Evolutionary conservation across 1,140 invertebrate genomes (phyloP).

Genomic region (Lordiphosa collinella): DNA sequence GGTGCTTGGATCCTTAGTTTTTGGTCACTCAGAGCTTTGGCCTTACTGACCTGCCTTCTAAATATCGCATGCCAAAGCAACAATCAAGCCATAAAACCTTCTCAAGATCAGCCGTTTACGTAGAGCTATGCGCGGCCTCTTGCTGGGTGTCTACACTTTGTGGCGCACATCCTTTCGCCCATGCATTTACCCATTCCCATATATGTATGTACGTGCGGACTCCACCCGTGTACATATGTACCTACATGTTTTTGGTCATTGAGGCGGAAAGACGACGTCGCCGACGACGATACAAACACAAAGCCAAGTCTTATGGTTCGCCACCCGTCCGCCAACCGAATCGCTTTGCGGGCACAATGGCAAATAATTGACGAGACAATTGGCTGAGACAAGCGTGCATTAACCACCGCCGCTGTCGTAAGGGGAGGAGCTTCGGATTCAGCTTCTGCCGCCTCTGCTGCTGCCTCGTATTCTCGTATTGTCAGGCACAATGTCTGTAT

Average conservation of each 20-base stretch:
- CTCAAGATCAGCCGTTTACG: too few relatives aligned
- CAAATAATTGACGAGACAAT: conserved; percentile 68
- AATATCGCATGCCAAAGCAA: too few relatives aligned
- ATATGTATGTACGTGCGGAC: too few relatives aligned
- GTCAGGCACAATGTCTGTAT: conserved; percentile 46
- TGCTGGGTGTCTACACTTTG: neutral
- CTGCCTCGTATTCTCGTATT: conserved; percentile 19
- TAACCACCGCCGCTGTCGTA: too few relatives aligned
- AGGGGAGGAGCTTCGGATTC: conserved; percentile 51
- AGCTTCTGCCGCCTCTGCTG: conserved; percentile 8
- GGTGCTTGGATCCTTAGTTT: too few relatives aligned
- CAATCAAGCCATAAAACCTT: too few relatives aligned
- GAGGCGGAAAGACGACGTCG: neutral
- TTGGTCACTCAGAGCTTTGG: too few relatives aligned
- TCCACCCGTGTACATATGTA: neutral
- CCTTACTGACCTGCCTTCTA: too few relatives aligned
- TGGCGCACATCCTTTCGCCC: neutral
- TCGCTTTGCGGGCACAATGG: conserved; percentile 46
- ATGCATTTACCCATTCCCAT: too few relatives aligned
- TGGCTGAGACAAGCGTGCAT: conserved; percentile 54
- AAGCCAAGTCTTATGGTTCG: conserved; percentile 4
- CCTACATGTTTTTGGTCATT: neutral
- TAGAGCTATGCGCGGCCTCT: too few relatives aligned
- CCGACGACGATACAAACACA: neutral
- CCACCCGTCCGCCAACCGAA: conserved; percentile 47